Base-by-base conservation (phyloP, 2,113 vertebrate genomes). In the Columba janthina region DNA sequence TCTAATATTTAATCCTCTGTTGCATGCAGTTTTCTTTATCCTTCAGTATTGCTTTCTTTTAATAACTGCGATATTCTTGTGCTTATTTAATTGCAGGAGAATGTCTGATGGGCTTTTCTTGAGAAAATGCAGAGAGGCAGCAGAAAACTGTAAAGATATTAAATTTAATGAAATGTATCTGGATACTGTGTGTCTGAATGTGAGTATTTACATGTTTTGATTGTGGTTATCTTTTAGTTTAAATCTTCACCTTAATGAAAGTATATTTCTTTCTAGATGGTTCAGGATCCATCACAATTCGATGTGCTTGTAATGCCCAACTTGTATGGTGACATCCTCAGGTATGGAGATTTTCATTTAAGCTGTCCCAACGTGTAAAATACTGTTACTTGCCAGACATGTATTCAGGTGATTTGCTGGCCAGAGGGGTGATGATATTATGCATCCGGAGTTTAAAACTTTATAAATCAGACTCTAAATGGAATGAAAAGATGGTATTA, bases 131-230 rank as follows among this genome's bases (percentile, higher is more conserved):
- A 97, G 99, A 94, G 99, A 99, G 91, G 99, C 99, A 88, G 99
- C 99, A 51, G 99, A 99, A 96, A 99, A 98, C 94, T 99, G 98
- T 97, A 99, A 99, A 98, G 99, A 99, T 84, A 98, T 99, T 60
- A 99, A 99, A 95, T 99, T 99, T 97, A 99, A 98, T 64, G 99
- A 99, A 97, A 99, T 99, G 99, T 99, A 99, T 93, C 98, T 99
- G 86, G 99, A 99, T 97, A 99, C 99, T 36, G 99, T 99, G 38
- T 99, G 99, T 95, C 98, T 99, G 75, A 99, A 99, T 92, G 99
- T 99, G 98, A 98, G 99, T 97, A 94, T 71, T 15, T 40, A 2
- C 16, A 42, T 38, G 14, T 65, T 79, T 84, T 80, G 60, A 44
- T 53, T 28, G 46, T 44, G 36, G 7, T 26, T 60, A 4, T 71